phyloP scores from a whole-genome alignment of 2,797 vertebrate species.

The Muraenolepis orangiensis region DNA sequence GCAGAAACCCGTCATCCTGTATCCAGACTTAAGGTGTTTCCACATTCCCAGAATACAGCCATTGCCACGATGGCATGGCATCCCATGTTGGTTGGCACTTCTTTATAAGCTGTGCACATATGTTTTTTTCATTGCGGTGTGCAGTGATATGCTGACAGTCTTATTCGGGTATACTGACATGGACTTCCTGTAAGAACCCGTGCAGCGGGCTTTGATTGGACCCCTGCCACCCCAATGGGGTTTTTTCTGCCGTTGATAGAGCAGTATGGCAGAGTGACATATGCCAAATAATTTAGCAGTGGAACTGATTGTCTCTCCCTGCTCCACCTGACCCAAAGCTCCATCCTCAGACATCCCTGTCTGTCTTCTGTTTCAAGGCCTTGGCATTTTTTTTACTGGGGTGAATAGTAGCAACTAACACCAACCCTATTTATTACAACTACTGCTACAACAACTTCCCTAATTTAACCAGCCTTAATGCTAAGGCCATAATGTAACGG shows the following conservation, averaged over 20 bases:
- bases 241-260: not conserved
- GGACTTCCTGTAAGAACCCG: not conserved
- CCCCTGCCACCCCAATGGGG: not conserved
- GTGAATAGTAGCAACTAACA: not conserved
- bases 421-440: too few relatives aligned
- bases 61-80: not conserved
- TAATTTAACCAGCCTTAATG: not conserved
- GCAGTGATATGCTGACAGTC: not conserved
- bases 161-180: not conserved
- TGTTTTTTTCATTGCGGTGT: not conserved
- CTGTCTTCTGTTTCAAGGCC: not conserved
- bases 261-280: not conserved
- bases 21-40: not conserved
- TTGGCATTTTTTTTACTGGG: not conserved
- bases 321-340: not conserved
- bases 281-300: not conserved
- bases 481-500: too few relatives aligned
- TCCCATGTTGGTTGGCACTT: not conserved
- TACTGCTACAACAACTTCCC: not conserved
- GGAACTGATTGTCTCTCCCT: too few relatives aligned
- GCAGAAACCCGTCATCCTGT: too few relatives aligned
- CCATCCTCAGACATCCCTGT: not conserved
- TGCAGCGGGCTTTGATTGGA: not conserved
- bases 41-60: not conserved
- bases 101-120: not conserved